Evolutionary conservation across 2,113 vertebrate genomes (phyloP).

Genomic region (Chaetorhynchus papuensis): DNA sequence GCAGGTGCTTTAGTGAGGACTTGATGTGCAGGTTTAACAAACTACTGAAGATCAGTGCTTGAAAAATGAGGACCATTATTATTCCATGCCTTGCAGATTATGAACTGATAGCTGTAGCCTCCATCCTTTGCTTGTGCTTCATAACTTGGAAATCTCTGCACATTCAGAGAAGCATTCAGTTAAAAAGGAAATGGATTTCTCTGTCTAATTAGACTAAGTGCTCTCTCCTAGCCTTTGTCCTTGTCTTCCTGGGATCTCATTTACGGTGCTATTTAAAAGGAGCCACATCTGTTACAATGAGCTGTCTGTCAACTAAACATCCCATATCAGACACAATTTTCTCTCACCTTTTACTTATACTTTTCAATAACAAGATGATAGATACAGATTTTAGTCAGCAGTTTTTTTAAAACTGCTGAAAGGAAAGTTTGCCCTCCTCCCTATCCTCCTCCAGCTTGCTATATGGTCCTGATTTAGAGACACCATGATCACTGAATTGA

Average conservation of each 20-base stretch:
- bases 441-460: background rate
- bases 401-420: constrained; percentile 31
- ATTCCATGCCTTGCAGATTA: constrained; percentile 50
- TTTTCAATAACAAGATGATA: constrained; percentile 48
- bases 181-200: constrained; percentile 56
- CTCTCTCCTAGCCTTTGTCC: constrained; percentile 53
- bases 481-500: background rate
- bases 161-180: constrained; percentile 28
- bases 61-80: constrained; percentile 60
- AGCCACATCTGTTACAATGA: constrained; percentile 47
- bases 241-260: constrained; percentile 58
- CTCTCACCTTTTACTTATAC: constrained; percentile 50
- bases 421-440: constrained; percentile 17
- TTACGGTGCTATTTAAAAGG: constrained; percentile 44
- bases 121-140: background rate
- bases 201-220: constrained; percentile 61
- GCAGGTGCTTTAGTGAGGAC: constrained; percentile 13
- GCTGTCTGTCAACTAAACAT: constrained; percentile 59
- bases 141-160: constrained; percentile 44
- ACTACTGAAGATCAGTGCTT: constrained; percentile 25
- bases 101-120: constrained; percentile 35
- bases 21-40: constrained; percentile 37
- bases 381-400: constrained; percentile 52
- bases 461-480: background rate
- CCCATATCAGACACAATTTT: constrained; percentile 51